These are phyloP conservation scores for Dasyprocta punctata DNA, from an alignment of 2,113 vertebrate species.

Conservation along the genomic window DNA sequence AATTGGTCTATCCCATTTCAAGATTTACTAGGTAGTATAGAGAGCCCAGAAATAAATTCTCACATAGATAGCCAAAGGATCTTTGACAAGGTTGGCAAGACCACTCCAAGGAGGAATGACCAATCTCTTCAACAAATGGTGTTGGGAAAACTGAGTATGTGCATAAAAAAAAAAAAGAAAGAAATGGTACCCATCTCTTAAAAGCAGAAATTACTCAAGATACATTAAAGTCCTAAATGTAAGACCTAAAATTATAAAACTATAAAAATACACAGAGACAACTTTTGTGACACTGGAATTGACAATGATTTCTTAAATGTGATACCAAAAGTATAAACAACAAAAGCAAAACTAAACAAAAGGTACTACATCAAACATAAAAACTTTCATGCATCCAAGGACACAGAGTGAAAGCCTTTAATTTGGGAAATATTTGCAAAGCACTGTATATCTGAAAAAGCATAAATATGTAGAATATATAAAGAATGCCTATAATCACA, in stretches of 20 bases:
- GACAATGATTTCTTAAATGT: background rate
- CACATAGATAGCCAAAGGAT: background rate
- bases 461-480: background rate
- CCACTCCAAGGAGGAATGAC: background rate
- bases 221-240: background rate
- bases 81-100: background rate
- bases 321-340: background rate
- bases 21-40: background rate
- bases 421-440: background rate
- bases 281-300: background rate
- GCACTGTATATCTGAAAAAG: background rate
- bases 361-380: background rate
- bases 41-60: background rate
- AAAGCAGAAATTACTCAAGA: background rate
- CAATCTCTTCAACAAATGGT: background rate
- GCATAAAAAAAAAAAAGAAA: background rate
- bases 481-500: background rate
- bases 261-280: background rate
- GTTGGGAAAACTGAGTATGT: background rate
- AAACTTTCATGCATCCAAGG: background rate
- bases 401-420: background rate
- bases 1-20: background rate
- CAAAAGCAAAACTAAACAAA: background rate
- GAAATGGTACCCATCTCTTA: background rate
- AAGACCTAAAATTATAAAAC: background rate